These are phyloP conservation scores for Dasysyrphus albostriatus DNA, from an alignment of 2,888 invertebrate genomes.

Conservation along the genomic window DNA sequence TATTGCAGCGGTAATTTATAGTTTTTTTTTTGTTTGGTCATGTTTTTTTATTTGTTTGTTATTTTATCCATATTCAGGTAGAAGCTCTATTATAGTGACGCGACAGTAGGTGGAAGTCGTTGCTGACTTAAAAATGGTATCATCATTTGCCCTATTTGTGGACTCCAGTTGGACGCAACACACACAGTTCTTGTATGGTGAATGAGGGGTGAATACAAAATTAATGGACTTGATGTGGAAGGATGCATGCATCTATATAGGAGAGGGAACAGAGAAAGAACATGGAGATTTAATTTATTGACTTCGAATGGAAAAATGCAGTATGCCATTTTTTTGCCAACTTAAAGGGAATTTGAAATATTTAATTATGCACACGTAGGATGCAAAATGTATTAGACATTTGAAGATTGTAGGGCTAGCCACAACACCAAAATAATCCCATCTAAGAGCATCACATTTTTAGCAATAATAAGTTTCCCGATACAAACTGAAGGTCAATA, in stretches of 20 bases:
- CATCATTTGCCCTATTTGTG: slow-evolving; percentile 61
- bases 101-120: slow-evolving; percentile 36
- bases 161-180: background rate
- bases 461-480: too few relatives aligned
- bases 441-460: too few relatives aligned
- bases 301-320: slow-evolving; percentile 28
- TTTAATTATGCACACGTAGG: too few relatives aligned
- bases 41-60: slow-evolving; percentile 8
- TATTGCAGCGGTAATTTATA: slow-evolving; percentile 68
- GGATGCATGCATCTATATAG: background rate
- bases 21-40: slow-evolving; percentile 8
- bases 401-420: too few relatives aligned
- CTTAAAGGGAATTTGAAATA: background rate
- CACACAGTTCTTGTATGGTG: background rate
- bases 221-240: slow-evolving; percentile 32
- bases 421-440: too few relatives aligned
- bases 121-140: slow-evolving; percentile 34
- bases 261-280: background rate
- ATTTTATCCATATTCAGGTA: slow-evolving; percentile 17
- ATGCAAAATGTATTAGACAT: background rate
- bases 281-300: slow-evolving; percentile 36
- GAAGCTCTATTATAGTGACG: background rate
- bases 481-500: too few relatives aligned
- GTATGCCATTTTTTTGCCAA: background rate
- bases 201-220: slow-evolving; percentile 35